Conservation (phyloP, 2,888 invertebrate genomes). For the Tupiocoris notatus region DNA sequence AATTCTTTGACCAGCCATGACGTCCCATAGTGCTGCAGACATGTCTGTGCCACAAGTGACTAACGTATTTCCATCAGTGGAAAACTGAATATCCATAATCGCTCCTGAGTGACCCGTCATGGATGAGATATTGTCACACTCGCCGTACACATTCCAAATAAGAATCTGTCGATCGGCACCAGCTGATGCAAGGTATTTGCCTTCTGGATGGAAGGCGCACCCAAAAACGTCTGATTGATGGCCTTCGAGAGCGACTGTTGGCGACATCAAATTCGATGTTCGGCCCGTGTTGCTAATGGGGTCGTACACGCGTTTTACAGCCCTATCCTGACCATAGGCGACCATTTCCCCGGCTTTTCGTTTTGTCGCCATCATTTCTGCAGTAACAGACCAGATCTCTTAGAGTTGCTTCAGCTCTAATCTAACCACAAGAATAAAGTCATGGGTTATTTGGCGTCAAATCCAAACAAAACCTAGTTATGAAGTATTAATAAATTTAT, state of each 20-base stretch:
- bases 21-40: constrained; percentile 93
- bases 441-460: too few species aligned
- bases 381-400: background rate
- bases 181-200: constrained; percentile 87
- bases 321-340: constrained; percentile 45
- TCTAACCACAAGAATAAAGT: too few species aligned
- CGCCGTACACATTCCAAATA: constrained; percentile 96
- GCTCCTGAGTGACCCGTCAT: constrained; percentile 95
- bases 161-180: constrained; percentile 79
- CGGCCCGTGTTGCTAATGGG: constrained; percentile 57
- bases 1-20: constrained; percentile 80
- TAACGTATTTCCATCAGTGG: constrained; percentile 77
- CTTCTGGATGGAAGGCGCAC: constrained; percentile 93
- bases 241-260: constrained; percentile 94
- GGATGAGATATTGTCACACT: constrained; percentile 94
- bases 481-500: too few species aligned
- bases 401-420: too few species aligned
- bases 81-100: constrained; percentile 88
- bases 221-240: constrained; percentile 96
- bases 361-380: constrained; percentile 42
- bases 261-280: constrained; percentile 84
- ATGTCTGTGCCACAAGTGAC: constrained; percentile 93
- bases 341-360: constrained; percentile 48
- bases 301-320: constrained; percentile 48
- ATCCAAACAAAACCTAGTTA: too few species aligned